Percentiles rank a stretch among this genome's conserved stretches.
These are phyloP conservation scores for Brenthis daphne DNA, from an alignment of 2,888 invertebrate genomes.

Conservation along the genomic window DNA sequence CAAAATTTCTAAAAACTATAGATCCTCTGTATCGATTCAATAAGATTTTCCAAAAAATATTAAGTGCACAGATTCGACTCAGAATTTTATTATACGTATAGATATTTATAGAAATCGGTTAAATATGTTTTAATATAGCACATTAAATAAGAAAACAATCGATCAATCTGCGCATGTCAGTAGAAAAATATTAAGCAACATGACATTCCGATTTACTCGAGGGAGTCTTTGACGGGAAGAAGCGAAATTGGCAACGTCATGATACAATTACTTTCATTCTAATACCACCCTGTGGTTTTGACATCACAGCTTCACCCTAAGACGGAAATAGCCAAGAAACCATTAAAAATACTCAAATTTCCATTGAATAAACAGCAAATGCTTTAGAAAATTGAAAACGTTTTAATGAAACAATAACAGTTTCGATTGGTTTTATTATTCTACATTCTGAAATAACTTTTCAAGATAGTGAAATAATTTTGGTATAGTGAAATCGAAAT, in stretches of 20 bases:
- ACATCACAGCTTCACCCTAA: conserved; percentile 43
- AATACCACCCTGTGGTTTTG: conserved; percentile 50
- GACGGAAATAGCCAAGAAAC: conserved; percentile 19
- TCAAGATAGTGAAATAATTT: not conserved
- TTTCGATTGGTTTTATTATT: conserved; percentile 44
- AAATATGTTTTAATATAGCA: conserved; percentile 4
- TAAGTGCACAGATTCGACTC: too few relatives aligned
- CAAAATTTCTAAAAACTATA: too few relatives aligned
- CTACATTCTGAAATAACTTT: conserved; percentile 1
- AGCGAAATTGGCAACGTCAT: conserved; percentile 56
- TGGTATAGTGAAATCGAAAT: not conserved
- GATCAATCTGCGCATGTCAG: conserved; percentile 22
- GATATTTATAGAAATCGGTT: not conserved
- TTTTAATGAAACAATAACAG: conserved; percentile 39
- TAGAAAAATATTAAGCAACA: conserved; percentile 39
- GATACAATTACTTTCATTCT: conserved; percentile 57
- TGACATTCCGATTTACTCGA: conserved; percentile 49
- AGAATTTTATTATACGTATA: too few relatives aligned
- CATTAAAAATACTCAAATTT: conserved; percentile 24
- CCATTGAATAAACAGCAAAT: conserved; percentile 27
- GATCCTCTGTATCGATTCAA: too few relatives aligned
- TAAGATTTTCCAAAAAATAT: too few relatives aligned
- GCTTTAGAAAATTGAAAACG: conserved; percentile 33
- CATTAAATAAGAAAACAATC: conserved; percentile 17
- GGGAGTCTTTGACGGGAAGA: conserved; percentile 44